A percentile compares a stretch with the other conserved stretches of the same genome.
phyloP scores from a whole-genome alignment of 1,140 invertebrate genomes.

The Apis florea region DNA sequence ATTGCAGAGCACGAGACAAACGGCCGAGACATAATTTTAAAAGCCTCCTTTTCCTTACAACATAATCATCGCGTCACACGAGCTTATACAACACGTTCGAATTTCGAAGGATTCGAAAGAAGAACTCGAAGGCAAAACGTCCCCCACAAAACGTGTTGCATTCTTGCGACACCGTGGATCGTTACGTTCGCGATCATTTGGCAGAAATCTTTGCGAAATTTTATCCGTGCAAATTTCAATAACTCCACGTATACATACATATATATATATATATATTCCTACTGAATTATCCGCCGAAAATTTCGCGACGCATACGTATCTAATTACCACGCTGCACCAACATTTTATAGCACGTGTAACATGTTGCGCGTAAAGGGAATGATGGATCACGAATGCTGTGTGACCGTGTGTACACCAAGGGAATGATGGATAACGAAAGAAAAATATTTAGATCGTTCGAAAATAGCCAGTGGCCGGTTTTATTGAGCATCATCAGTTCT shows the following conservation, averaged over 20 bases:
- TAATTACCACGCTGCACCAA: slow-evolving; percentile 8
- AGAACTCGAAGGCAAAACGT: neutral
- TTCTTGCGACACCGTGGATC: neutral
- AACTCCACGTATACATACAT: slow-evolving; percentile 10
- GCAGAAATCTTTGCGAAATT: neutral
- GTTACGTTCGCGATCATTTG: slow-evolving; percentile 21
- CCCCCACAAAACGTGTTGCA: neutral
- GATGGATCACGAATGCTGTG: slow-evolving; percentile 28
- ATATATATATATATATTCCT: neutral
- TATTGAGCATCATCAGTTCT: slow-evolving; percentile 34
- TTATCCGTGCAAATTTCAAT: neutral
- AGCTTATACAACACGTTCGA: too few species aligned
- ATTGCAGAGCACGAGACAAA: too few species aligned
- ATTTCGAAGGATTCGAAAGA: neutral
- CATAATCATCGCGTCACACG: too few species aligned
- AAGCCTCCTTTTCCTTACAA: too few species aligned
- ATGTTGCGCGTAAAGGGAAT: neutral
- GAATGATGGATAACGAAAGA: slow-evolving; percentile 44
- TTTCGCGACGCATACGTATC: neutral
- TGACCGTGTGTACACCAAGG: neutral
- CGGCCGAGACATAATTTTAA: too few species aligned
- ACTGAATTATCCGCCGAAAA: neutral
- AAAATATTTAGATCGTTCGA: slow-evolving; percentile 41
- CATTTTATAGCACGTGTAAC: too few species aligned
- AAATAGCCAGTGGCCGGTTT: slow-evolving; percentile 36